These are phyloP conservation scores for Tinea semifulvella DNA, from an alignment of 2,888 invertebrate species.

Conservation along the genomic window DNA sequence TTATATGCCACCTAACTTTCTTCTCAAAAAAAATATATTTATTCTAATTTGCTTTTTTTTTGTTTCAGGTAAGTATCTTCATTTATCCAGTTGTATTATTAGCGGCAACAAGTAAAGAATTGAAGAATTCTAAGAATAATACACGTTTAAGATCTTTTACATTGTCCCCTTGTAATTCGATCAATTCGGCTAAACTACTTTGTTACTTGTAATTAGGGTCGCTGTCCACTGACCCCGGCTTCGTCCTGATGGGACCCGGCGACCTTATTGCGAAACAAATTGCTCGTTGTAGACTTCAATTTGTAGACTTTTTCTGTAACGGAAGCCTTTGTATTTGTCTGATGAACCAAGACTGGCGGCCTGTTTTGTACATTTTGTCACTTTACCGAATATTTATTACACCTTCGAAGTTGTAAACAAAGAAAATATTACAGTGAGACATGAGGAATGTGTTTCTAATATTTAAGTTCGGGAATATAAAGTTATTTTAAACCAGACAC, in stretches of 20 bases:
- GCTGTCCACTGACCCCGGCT: constrained; percentile 49
- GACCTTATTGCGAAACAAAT: constrained; percentile 56
- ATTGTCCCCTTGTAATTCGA: constrained; percentile 6
- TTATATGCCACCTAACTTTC: no score
- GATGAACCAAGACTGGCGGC: background rate
- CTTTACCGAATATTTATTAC: background rate
- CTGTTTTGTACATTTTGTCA: background rate
- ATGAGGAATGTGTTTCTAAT: constrained; percentile 1
- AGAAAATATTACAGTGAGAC: constrained; percentile 4
- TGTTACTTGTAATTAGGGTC: constrained; percentile 51
- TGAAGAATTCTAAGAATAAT: background rate
- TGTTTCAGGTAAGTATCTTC: constrained; percentile 48
- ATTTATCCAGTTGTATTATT: background rate
- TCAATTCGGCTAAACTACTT: background rate
- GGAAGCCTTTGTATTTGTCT: constrained; percentile 4
- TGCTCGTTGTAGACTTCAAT: constrained; percentile 32
- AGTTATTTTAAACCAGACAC: constrained; percentile 9
- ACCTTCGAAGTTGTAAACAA: constrained; percentile 8
- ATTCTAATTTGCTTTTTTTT: constrained; percentile 23
- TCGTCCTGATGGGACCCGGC: constrained; percentile 49
- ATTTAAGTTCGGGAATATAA: background rate
- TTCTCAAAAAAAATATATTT: background rate
- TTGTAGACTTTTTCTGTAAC: constrained; percentile 19
- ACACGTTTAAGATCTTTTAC: background rate
- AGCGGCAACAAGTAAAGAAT: constrained; percentile 5